Conservation (phyloP, 1,140 invertebrate species). For the Globodera ellingtonae region DNA sequence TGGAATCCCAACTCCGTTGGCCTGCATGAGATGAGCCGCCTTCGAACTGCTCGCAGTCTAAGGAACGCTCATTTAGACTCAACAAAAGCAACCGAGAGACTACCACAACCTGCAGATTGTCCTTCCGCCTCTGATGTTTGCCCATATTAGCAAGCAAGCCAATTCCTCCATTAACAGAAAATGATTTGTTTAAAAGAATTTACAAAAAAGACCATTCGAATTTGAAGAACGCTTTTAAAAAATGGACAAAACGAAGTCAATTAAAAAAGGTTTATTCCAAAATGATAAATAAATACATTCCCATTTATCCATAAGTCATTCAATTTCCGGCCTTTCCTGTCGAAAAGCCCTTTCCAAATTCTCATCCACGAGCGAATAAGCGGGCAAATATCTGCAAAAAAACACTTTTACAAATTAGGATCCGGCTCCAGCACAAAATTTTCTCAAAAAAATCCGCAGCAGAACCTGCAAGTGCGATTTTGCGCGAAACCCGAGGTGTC, state of each 20-base stretch:
- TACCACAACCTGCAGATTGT: background rate
- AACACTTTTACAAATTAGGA: too few relatives aligned
- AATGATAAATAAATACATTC: too few relatives aligned
- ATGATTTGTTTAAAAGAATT: too few relatives aligned
- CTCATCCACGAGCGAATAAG: conserved; percentile 42
- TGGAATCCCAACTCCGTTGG: conserved; percentile 29
- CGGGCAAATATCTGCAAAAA: conserved; percentile 40
- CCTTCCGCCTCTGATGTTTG: conserved; percentile 5
- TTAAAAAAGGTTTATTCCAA: too few relatives aligned
- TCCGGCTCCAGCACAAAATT: background rate
- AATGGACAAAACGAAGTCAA: too few relatives aligned
- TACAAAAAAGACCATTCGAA: too few relatives aligned
- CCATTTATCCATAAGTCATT: background rate
- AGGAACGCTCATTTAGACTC: background rate
- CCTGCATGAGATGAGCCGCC: conserved; percentile 26
- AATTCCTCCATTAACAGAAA: too few relatives aligned
- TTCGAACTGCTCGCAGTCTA: conserved; percentile 3
- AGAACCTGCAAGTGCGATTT: too few relatives aligned
- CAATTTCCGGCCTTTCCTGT: conserved; percentile 8
- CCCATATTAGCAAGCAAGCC: background rate
- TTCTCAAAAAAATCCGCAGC: too few relatives aligned
- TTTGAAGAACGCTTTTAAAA: too few relatives aligned
- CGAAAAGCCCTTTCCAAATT: conserved; percentile 37
- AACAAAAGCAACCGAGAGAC: background rate
- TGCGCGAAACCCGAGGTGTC: too few relatives aligned